These are phyloP conservation scores for Podarcis siculus DNA, from an alignment of 2,797 vertebrate genomes.

Conservation along the genomic window DNA sequence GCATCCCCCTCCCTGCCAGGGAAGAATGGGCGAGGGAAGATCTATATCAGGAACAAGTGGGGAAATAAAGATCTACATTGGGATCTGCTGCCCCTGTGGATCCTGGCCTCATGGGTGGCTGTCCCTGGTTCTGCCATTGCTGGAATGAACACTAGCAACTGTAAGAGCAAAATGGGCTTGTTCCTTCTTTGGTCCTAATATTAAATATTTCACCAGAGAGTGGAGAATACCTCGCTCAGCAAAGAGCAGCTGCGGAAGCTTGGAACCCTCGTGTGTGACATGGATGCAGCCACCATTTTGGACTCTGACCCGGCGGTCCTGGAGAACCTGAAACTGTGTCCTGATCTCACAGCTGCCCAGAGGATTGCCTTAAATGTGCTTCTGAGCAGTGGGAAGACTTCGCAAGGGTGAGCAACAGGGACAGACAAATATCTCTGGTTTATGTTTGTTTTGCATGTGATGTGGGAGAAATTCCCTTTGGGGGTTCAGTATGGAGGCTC, in stretches of 20 bases:
- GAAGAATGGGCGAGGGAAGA: too few relatives aligned
- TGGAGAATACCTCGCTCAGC: slow-evolving; percentile 13
- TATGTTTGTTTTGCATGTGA: too few relatives aligned
- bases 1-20: too few relatives aligned
- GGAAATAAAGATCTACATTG: too few relatives aligned
- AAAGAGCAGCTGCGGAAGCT: slow-evolving; percentile 60
- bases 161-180: neutral
- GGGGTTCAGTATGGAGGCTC: too few relatives aligned
- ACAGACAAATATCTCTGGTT: too few relatives aligned
- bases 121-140: too few relatives aligned
- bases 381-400: slow-evolving; percentile 51
- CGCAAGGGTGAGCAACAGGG: slow-evolving; percentile 45
- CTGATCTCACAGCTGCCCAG: slow-evolving; percentile 41
- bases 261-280: slow-evolving; percentile 63
- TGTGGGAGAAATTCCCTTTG: too few relatives aligned
- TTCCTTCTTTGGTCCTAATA: neutral
- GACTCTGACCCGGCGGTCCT: slow-evolving; percentile 31
- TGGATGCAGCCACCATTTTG: slow-evolving; percentile 48
- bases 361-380: slow-evolving; percentile 19
- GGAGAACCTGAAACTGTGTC: slow-evolving; percentile 69
- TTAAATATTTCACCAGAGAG: slow-evolving; percentile 40
- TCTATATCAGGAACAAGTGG: too few relatives aligned
- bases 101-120: too few relatives aligned
- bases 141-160: neutral
- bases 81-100: too few relatives aligned